Conservation (phyloP, 1,140 invertebrate species). For the Rhyzopertha dominica region DNA sequence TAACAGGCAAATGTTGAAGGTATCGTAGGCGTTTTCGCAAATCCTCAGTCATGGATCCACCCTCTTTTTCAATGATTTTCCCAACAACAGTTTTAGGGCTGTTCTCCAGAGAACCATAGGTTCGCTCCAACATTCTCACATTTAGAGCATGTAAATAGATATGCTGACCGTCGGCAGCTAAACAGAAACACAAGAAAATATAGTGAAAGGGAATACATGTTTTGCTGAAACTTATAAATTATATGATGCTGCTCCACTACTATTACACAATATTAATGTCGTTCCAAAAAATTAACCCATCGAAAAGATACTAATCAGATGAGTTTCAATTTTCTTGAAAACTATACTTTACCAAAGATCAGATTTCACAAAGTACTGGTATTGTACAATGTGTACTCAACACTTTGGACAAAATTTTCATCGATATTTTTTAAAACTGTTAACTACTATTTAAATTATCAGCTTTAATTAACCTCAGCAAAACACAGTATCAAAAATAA, state of each 20-base stretch:
- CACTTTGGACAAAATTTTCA: slow-evolving; percentile 31
- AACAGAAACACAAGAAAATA: slow-evolving; percentile 31
- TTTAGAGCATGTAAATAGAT: slow-evolving; percentile 90
- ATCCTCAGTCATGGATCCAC: slow-evolving; percentile 76
- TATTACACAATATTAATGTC: too few species aligned
- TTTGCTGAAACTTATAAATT: too few species aligned
- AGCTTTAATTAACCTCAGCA: too few species aligned
- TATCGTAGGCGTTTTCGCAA: slow-evolving; percentile 72
- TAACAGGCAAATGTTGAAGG: slow-evolving; percentile 82
- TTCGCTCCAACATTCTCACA: slow-evolving; percentile 79
- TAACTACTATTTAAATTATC: too few species aligned
- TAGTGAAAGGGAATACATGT: too few species aligned
- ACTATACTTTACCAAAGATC: slow-evolving; percentile 32
- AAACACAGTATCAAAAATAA: too few species aligned
- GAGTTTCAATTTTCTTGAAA: slow-evolving; percentile 5
- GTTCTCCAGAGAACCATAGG: slow-evolving; percentile 76
- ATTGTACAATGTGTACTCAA: slow-evolving; percentile 30
- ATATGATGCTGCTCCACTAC: too few species aligned
- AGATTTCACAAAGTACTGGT: slow-evolving; percentile 30
- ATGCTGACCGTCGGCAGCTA: slow-evolving; percentile 84
- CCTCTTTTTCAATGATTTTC: slow-evolving; percentile 78
- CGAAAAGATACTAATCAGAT: too few species aligned
- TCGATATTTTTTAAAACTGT: too few species aligned
- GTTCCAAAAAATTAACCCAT: too few species aligned
- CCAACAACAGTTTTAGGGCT: slow-evolving; percentile 70